A percentile compares a stretch with the other conserved stretches of the same genome.
Evolutionary conservation across 2,888 invertebrate genomes (phyloP).

Genomic region (Eupithecia pulchellata): DNA sequence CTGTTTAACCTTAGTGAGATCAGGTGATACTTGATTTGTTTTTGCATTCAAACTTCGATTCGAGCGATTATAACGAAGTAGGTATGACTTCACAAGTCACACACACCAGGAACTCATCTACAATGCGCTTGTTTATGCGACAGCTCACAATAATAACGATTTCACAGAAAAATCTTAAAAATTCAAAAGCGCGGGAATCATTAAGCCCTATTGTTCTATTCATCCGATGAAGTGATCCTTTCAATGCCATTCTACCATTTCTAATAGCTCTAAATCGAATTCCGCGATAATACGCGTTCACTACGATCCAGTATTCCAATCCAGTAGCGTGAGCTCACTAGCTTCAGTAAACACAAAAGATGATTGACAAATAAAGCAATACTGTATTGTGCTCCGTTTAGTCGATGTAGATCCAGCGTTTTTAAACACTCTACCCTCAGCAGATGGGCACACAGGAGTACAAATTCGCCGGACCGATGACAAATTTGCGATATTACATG

Average conservation of each 20-base stretch:
- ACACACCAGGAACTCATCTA: not conserved
- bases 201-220: slow-evolving; percentile 51
- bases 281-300: slow-evolving; percentile 12
- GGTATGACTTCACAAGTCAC: not conserved
- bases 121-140: slow-evolving; percentile 5
- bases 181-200: slow-evolving; percentile 27
- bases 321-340: not conserved
- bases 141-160: slow-evolving; percentile 5
- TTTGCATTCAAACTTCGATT: not conserved
- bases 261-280: slow-evolving; percentile 80
- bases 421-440: slow-evolving; percentile 52
- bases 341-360: not conserved
- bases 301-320: slow-evolving; percentile 11
- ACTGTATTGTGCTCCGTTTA: not conserved
- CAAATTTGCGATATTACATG: slow-evolving; percentile 85
- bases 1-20: not conserved
- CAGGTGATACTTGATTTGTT: not conserved
- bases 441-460: slow-evolving; percentile 69
- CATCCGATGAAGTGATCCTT: slow-evolving; percentile 63
- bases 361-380: slow-evolving; percentile 1
- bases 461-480: slow-evolving; percentile 74
- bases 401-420: slow-evolving; percentile 2
- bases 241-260: slow-evolving; percentile 53
- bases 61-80: not conserved
- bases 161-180: slow-evolving; percentile 23